Evolutionary conservation across 23 tunicate species (phyloP).

Genomic region (Styela plicata): DNA sequence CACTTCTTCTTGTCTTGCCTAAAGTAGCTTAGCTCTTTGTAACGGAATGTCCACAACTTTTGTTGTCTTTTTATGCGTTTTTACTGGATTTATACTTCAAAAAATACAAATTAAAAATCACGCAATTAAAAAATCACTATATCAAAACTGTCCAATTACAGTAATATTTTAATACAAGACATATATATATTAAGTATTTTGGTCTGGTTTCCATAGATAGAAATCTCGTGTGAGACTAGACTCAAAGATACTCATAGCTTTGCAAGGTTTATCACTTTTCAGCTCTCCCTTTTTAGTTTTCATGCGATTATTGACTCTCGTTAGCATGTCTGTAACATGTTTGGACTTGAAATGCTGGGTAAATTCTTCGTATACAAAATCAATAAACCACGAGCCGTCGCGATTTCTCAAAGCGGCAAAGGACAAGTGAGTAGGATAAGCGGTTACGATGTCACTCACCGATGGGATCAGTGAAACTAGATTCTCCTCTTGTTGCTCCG

Average conservation of each 20-base stretch:
- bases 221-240: background rate
- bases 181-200: no score
- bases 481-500: no score
- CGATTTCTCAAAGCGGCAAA: background rate
- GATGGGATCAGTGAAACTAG: background rate
- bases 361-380: background rate
- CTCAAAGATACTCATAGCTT: background rate
- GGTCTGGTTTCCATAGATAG: no score
- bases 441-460: background rate
- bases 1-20: no score
- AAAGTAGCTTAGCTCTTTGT: no score
- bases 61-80: no score
- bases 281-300: background rate
- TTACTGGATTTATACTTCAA: no score
- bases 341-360: background rate
- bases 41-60: no score
- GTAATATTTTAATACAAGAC: no score
- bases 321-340: background rate
- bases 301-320: background rate
- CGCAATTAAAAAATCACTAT: no score
- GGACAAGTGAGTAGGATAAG: background rate
- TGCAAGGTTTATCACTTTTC: background rate
- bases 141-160: no score
- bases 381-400: background rate
- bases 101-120: no score